phyloP scores from a whole-genome alignment of 1,140 invertebrate species.

The Achroia grisella region DNA sequence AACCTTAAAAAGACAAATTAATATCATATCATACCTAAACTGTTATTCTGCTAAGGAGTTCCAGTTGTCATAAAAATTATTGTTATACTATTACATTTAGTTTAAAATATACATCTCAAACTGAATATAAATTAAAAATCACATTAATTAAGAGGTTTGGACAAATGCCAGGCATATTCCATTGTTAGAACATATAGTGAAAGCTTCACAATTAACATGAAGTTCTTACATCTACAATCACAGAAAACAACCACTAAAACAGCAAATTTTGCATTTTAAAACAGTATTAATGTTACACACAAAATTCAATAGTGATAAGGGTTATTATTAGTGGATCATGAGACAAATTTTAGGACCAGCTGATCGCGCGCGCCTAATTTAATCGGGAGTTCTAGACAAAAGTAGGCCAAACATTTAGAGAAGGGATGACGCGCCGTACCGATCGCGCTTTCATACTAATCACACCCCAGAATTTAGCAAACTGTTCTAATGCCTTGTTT shows the following conservation, averaged over 20 bases:
- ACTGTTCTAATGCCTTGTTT: conserved; percentile 51
- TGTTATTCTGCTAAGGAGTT: no score
- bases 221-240: no score
- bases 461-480: conserved; percentile 27
- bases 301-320: background rate
- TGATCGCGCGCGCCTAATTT: conserved; percentile 66
- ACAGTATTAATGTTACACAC: no score
- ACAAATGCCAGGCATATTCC: conserved; percentile 26
- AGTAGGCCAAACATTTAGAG: conserved; percentile 68
- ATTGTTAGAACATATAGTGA: conserved; percentile 3
- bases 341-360: conserved; percentile 46
- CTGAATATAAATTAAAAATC: conserved; percentile 2
- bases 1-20: no score
- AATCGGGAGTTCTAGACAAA: conserved; percentile 61
- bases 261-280: no score
- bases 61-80: no score
- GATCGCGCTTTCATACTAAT: conserved; percentile 33
- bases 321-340: no score
- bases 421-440: conserved; percentile 30
- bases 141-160: conserved; percentile 34
- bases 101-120: no score
- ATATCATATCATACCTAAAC: no score
- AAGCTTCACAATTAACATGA: background rate
- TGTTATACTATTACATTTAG: no score
- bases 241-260: no score